A percentile compares a stretch with the other conserved stretches of the same genome.
These are phyloP conservation scores for Zapornia atra DNA, from an alignment of 2,113 vertebrate genomes.

Conservation along the genomic window DNA sequence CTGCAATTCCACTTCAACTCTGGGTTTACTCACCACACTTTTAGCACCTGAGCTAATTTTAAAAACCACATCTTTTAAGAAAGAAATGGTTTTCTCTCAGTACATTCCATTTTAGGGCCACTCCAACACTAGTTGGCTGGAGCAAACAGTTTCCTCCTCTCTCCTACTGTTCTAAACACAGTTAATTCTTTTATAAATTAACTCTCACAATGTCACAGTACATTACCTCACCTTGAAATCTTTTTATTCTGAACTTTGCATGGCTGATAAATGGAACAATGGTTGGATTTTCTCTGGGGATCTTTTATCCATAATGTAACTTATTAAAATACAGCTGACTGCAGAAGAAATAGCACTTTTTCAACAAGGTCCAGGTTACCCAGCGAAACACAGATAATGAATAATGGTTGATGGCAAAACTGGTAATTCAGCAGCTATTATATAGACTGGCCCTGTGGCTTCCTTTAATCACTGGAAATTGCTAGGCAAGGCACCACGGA, in stretches of 20 bases:
- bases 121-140: neutral
- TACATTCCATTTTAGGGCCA: neutral
- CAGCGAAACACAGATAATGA: neutral
- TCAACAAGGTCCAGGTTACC: neutral
- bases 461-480: neutral
- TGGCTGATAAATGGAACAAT: slow-evolving; percentile 12
- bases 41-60: neutral
- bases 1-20: neutral
- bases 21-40: neutral
- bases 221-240: slow-evolving; percentile 46
- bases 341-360: slow-evolving; percentile 18
- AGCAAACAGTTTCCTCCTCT: neutral
- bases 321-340: slow-evolving; percentile 72
- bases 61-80: neutral
- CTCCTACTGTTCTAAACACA: neutral
- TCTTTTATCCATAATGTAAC: slow-evolving; percentile 4
- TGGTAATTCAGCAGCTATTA: slow-evolving; percentile 17
- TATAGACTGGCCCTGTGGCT: neutral
- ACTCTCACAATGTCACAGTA: slow-evolving; percentile 19
- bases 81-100: neutral
- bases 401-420: slow-evolving; percentile 35
- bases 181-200: slow-evolving; percentile 66
- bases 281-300: slow-evolving; percentile 45
- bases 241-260: slow-evolving; percentile 25
- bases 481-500: neutral